A percentile compares a stretch with the other conserved stretches of the same genome.
Conservation (phyloP, 2,797 vertebrate genomes). For the Oceanodroma leucorhoa region DNA sequence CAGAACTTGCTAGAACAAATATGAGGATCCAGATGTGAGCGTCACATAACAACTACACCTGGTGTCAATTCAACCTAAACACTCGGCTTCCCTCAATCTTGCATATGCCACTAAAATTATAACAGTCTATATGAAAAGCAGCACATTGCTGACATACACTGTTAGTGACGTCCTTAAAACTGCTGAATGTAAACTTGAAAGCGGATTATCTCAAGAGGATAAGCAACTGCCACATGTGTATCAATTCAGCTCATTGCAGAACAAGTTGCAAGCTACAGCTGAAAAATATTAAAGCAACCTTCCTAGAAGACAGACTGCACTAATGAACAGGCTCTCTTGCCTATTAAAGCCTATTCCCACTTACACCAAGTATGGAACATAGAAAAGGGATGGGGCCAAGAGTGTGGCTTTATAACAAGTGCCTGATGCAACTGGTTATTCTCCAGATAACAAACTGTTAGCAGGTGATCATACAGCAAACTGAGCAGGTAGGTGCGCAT, state of each 20-base stretch:
- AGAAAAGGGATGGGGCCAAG: not conserved
- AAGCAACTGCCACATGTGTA: conserved; percentile 50
- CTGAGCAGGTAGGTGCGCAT: not conserved
- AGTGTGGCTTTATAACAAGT: not conserved
- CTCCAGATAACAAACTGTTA: not conserved
- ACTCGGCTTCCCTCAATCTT: not conserved
- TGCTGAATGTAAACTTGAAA: conserved; percentile 54
- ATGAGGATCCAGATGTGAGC: not conserved
- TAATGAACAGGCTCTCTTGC: not conserved
- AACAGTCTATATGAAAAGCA: not conserved
- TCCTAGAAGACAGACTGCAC: not conserved
- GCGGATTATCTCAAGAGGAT: conserved; percentile 66
- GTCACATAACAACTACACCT: not conserved
- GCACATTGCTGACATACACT: conserved; percentile 23
- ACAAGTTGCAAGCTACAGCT: not conserved
- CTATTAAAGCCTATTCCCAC: not conserved
- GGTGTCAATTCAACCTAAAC: not conserved
- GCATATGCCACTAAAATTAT: not conserved
- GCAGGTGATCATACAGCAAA: not conserved
- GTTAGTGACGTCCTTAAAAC: not conserved
- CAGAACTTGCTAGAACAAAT: not conserved
- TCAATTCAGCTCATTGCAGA: not conserved
- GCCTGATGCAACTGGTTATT: not conserved
- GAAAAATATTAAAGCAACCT: not conserved
- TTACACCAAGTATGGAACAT: not conserved